Percentiles rank a stretch among this genome's conserved stretches.
phyloP scores from a whole-genome alignment of 2,888 invertebrate genomes.

The Capitulum mitella region DNA sequence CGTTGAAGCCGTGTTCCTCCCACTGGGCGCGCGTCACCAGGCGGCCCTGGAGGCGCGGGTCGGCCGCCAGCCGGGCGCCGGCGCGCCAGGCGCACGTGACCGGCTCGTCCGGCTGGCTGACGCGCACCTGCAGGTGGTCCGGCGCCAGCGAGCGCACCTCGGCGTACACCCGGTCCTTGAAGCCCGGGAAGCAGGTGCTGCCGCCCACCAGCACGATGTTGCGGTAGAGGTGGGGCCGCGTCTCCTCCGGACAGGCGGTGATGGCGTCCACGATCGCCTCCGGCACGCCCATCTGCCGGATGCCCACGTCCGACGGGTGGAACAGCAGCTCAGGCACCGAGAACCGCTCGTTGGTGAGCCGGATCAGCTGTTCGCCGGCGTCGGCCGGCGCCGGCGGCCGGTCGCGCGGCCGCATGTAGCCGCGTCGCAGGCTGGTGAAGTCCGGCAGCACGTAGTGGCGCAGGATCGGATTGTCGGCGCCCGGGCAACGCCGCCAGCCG shows the following conservation, averaged over 20 bases:
- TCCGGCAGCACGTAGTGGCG: slow-evolving; percentile 94
- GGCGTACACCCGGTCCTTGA: slow-evolving; percentile 63
- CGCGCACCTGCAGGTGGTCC: slow-evolving; percentile 66
- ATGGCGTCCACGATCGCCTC: slow-evolving; percentile 77
- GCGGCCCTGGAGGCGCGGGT: slow-evolving; percentile 56
- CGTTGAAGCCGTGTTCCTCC: slow-evolving; percentile 69
- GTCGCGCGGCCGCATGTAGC: slow-evolving; percentile 55
- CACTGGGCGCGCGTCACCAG: slow-evolving; percentile 76
- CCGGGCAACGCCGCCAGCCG: slow-evolving; percentile 55
- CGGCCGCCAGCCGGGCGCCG: slow-evolving; percentile 64
- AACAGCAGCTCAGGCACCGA: slow-evolving; percentile 91
- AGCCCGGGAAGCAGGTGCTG: slow-evolving; percentile 74
- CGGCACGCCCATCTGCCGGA: slow-evolving; percentile 81
- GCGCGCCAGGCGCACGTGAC: slow-evolving; percentile 81
- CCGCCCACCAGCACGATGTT: slow-evolving; percentile 80
- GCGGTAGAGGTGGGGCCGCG: slow-evolving; percentile 62
- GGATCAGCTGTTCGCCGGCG: slow-evolving; percentile 60
- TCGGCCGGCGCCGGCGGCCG: slow-evolving; percentile 43
- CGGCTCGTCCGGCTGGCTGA: slow-evolving; percentile 61
- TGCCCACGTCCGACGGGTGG: slow-evolving; percentile 87
- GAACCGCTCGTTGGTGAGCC: slow-evolving; percentile 89
- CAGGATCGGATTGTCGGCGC: slow-evolving; percentile 57
- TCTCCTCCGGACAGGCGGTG: slow-evolving; percentile 59
- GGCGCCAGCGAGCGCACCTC: slow-evolving; percentile 74
- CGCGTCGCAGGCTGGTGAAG: slow-evolving; percentile 79